Conservation (phyloP, 2,888 invertebrate genomes). For the Clunio marinus region DNA sequence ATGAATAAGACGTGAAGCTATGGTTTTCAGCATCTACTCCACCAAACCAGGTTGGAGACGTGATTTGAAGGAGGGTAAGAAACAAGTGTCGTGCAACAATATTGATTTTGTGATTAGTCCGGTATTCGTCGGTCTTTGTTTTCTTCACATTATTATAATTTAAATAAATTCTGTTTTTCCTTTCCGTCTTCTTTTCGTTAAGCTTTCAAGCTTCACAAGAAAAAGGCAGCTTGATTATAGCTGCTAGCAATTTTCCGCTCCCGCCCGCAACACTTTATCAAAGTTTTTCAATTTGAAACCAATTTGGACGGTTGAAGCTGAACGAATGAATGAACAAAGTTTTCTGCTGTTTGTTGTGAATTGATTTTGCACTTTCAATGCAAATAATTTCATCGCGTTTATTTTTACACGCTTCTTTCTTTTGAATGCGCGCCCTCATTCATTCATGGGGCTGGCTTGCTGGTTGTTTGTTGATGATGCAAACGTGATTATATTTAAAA, state of each 20-base stretch:
- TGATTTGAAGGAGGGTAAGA: not conserved
- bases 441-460: not conserved
- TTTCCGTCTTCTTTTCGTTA: not conserved
- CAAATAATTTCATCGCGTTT: slow-evolving; percentile 7
- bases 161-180: not conserved
- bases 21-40: too few relatives aligned
- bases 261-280: not conserved
- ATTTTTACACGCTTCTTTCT: not conserved
- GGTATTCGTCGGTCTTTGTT: not conserved
- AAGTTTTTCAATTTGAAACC: slow-evolving; percentile 38
- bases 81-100: slow-evolving; percentile 17
- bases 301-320: slow-evolving; percentile 27
- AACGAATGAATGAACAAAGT: not conserved
- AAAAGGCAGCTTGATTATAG: slow-evolving; percentile 4
- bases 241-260: not conserved
- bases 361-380: slow-evolving; percentile 13
- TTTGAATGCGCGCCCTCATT: not conserved
- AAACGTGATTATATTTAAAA: not conserved
- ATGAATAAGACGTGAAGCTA: too few relatives aligned
- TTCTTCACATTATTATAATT: slow-evolving; percentile 4
- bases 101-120: slow-evolving; percentile 39
- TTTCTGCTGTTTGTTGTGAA: not conserved
- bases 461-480: not conserved
- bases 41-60: too few relatives aligned
- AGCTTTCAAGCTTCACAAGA: not conserved